These are phyloP conservation scores for Chrysogorgia sp. DNA, from an alignment of 92 coral and sea anemone species.

Conservation along the genomic window DNA sequence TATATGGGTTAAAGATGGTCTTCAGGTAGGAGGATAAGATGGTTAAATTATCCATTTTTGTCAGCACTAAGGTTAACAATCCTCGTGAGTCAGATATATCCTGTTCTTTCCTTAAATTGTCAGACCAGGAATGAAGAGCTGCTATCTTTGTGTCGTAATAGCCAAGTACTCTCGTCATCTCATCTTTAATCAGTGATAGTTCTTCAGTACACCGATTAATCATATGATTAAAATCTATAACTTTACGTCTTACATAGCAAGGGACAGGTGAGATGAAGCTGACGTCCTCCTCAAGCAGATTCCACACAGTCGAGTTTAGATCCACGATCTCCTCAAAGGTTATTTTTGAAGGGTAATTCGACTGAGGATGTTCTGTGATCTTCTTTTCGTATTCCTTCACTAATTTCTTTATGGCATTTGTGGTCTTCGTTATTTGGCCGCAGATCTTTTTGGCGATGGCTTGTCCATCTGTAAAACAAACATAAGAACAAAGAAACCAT, in stretches of 20 bases:
- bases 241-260: conserved; percentile 50
- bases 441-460: conserved; percentile 64
- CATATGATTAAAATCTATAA: conserved; percentile 46
- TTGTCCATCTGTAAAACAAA: conserved; percentile 55
- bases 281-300: conserved; percentile 26
- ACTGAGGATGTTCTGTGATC: conserved; percentile 9
- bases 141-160: conserved; percentile 19
- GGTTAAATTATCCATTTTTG: conserved; percentile 24
- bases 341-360: conserved; percentile 46
- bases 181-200: conserved; percentile 31
- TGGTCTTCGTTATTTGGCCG: conserved; percentile 55
- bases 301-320: conserved; percentile 56
- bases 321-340: conserved; percentile 45
- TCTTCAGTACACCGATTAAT: conserved; percentile 53
- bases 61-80: conserved; percentile 25
- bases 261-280: conserved; percentile 24
- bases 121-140: conserved; percentile 34
- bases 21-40: conserved; percentile 1
- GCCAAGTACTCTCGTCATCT: conserved; percentile 31
- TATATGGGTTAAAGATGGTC: background rate
- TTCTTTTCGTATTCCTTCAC: conserved; percentile 47
- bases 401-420: conserved; percentile 52
- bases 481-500: too few relatives aligned
- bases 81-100: conserved; percentile 38
- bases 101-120: conserved; percentile 1